These are phyloP conservation scores for Prionailurus bengalensis DNA, from an alignment of 2,113 vertebrate species.

Conservation along the genomic window DNA sequence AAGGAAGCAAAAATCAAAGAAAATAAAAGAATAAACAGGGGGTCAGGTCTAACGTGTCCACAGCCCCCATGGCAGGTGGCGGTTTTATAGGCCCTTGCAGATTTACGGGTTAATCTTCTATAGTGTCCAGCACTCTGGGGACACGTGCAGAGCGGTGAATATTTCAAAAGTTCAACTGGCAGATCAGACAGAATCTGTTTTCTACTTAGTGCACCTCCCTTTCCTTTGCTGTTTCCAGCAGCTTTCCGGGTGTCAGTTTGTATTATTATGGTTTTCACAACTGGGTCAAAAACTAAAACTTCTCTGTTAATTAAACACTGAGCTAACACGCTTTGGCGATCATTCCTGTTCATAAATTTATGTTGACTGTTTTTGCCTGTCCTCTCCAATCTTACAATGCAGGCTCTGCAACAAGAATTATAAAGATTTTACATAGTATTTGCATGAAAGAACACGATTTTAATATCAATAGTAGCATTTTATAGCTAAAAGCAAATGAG, in stretches of 20 bases:
- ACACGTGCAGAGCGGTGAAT: neutral
- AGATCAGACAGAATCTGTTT: neutral
- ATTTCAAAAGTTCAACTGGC: neutral
- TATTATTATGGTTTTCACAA: neutral
- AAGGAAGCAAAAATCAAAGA: neutral
- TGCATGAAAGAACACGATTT: neutral
- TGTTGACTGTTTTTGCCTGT: neutral
- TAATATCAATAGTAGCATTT: conserved; percentile 20
- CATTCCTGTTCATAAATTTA: conserved; percentile 6
- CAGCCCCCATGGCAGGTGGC: neutral
- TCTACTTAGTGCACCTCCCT: neutral
- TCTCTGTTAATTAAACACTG: neutral
- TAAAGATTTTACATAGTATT: neutral
- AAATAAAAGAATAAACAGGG: neutral
- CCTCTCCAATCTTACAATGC: neutral
- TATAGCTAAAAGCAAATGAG: conserved; percentile 28
- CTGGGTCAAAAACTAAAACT: neutral
- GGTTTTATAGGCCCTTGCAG: neutral
- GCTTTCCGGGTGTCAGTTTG: neutral
- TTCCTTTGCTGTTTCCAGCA: neutral
- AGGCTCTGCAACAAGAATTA: neutral
- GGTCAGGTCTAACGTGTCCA: neutral
- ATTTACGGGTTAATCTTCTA: neutral
- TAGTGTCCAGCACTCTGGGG: neutral
- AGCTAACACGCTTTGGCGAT: neutral